Percentiles rank a stretch among this genome's conserved stretches.
These are phyloP conservation scores for Agrypnia vestita DNA, from an alignment of 1,140 invertebrate species.

Conservation along the genomic window DNA sequence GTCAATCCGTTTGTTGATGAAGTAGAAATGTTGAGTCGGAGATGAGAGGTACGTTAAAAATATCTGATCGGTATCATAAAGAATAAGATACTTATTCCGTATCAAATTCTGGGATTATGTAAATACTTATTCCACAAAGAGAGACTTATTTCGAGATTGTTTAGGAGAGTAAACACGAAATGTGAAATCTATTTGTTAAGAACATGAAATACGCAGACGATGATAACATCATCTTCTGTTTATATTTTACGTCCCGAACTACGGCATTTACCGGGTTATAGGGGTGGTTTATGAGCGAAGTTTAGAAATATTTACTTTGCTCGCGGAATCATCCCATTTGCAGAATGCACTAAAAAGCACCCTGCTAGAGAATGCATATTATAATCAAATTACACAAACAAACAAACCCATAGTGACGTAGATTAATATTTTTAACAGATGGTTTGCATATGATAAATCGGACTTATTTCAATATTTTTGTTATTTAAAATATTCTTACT, in stretches of 20 bases:
- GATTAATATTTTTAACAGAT: not conserved
- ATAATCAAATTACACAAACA: constrained; percentile 4
- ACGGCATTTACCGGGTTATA: constrained; percentile 16
- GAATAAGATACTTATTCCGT: not conserved
- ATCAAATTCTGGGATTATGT: not conserved
- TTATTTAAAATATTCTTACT: no score
- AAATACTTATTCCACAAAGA: constrained; percentile 1
- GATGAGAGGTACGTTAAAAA: no score
- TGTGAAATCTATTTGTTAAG: constrained; percentile 2
- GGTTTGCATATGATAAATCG: not conserved
- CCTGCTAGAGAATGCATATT: not conserved
- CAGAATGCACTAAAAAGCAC: constrained; percentile 16
- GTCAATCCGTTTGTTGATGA: no score
- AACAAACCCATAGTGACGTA: not conserved
- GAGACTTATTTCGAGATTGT: not conserved
- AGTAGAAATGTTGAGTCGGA: no score
- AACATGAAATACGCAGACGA: not conserved
- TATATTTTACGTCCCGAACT: constrained; percentile 10
- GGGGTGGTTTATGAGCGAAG: constrained; percentile 26
- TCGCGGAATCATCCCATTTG: constrained; percentile 10
- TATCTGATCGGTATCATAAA: no score
- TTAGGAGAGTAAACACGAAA: not conserved
- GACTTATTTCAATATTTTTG: no score
- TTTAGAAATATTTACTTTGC: constrained; percentile 24
- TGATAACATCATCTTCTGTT: not conserved